Evolutionary conservation across 92 coral and sea anemone genomes (phyloP), one percentile per base, ranked within the genome.

Genomic region (Chrysogorgia sp.): DNA sequence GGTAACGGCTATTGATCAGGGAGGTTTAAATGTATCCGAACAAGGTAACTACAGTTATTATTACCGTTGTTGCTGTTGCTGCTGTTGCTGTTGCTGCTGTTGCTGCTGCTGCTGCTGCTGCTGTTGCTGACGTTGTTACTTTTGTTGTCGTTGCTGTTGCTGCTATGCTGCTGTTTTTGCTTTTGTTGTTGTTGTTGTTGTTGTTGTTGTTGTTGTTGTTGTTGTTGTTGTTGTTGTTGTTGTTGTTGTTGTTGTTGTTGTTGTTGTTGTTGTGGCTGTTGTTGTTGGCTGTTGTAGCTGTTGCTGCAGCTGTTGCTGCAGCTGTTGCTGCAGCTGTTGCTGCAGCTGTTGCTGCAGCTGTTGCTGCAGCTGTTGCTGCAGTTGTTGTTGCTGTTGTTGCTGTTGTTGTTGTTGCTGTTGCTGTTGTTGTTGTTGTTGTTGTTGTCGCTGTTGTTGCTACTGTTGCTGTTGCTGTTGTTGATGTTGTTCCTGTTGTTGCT

Each of bases 1-100:
- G 2, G 85, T 88, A 0, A 68, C 77, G 2, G 91, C 76, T 25
- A 72, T 19, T 25, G 79, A 72, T 59, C 63, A 72, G 25, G 79
- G 79, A 48, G 79, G 79, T 20, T 23, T 53, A 40, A 72, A 52
- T 34, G 52, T n/a, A 19, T 31, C 79, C 15, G 64, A 53, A 53
- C 64, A 72, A 21, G 64, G 79, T 72, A 37, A 37, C n/a, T n/a
- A n/a, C n/a, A n/a, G n/a, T n/a, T n/a, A 37, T 37, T 37, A 37
- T 37, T 37, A n/a, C 12, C 12, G 43, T 4, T 37, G 12, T 5
- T 5, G 43, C 12, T 4, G 12, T 12, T 37, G 12, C 5, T 37
- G 43, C 5, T 4, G 5, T 4, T 37, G 5, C 43, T 37, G 12
- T 4, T 37, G 31, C 8, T 21, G n/a, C 8, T 21, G 62, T 67